Base-by-base conservation (phyloP, 2,888 invertebrate species). In the Suillia variegata region DNA sequence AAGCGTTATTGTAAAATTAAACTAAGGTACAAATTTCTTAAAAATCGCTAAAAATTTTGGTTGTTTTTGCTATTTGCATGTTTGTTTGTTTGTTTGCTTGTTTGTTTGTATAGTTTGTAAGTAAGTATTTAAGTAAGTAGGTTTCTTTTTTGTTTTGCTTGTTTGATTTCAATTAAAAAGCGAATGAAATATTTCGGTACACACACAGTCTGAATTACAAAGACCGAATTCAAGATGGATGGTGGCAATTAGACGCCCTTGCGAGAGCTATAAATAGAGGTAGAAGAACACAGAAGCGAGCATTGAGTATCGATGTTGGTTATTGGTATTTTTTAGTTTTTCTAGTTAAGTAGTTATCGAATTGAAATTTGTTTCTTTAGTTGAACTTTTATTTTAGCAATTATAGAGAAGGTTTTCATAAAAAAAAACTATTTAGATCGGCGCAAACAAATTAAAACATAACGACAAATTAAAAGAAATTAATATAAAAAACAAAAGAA, bases 141-240 rank as follows among this genome's bases (percentile, higher is more conserved):
- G n/a, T n/a, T n/a, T n/a, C 49, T 63, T 47, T 54, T 51, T 52
- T 48, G 31, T n/a, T 17, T 51, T 47, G n/a, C n/a, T 49, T 56
- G 34, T 53, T 56, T 62, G 65, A 62, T 72, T n/a, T 76, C 66
- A 73, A 70, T 77, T 76, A 75, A 78, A 79, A 67, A 79, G 78
- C 75, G 78, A 78, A 56, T 77, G 72, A 78, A 78, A 78, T 69
- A 78, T 71, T 75, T 77, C 74, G 67, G 73, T 78, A 78, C 78
- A 78, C 78, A 78, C 78, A 77, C 78, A 78, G 75, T 78, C 78
- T 67, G 78, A 77, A 70, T 77, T 79, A 74, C 80, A 80, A 68
- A 77, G 78, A 77, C 80, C 80, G 71, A 80, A 79, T 77, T 80
- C 79, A 71, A 80, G 79, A 70, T 77, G 78, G 64, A 80, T 80